These are phyloP conservation scores for Phrixothrix hirtus DNA, from an alignment of 2,888 invertebrate genomes.

Conservation along the genomic window DNA sequence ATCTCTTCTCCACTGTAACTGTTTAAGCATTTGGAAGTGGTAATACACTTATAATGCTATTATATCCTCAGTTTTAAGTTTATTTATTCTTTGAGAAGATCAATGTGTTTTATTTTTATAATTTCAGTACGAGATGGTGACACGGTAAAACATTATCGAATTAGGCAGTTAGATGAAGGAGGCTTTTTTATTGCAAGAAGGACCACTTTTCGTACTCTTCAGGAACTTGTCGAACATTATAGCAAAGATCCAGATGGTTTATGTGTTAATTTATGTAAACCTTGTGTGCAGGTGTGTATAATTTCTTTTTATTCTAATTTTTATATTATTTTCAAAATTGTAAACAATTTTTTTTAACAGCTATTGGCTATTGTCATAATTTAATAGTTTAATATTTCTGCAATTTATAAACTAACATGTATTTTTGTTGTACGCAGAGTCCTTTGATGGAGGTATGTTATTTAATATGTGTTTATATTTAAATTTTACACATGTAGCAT, in stretches of 20 bases:
- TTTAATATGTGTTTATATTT: conserved; percentile 16
- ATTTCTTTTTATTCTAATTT: conserved; percentile 18
- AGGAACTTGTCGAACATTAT: conserved; percentile 97
- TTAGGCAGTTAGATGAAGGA: conserved; percentile 96
- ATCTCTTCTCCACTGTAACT: too few species aligned
- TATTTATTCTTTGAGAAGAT: too few species aligned
- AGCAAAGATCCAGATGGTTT: conserved; percentile 97
- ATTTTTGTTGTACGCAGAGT: conserved; percentile 39
- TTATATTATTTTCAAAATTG: conserved; percentile 26
- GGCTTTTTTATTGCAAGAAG: conserved; percentile 99
- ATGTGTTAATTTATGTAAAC: conserved; percentile 94
- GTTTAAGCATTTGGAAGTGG: too few species aligned
- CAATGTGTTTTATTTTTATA: too few species aligned
- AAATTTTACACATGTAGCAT: conserved; percentile 15
- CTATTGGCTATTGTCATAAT: conserved; percentile 38
- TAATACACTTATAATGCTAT: too few species aligned
- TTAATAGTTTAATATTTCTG: conserved; percentile 8
- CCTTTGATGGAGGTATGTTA: conserved; percentile 41
- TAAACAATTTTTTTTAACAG: conserved; percentile 28
- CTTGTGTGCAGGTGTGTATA: conserved; percentile 81
- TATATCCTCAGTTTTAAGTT: too few species aligned
- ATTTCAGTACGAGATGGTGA: conserved; percentile 94
- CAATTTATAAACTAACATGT: conserved; percentile 22
- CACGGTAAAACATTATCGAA: conserved; percentile 98
- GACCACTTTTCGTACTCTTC: conserved; percentile 95